These are phyloP conservation scores for Cremastinae sp. DNA, from an alignment of 2,888 invertebrate species.

Conservation along the genomic window DNA sequence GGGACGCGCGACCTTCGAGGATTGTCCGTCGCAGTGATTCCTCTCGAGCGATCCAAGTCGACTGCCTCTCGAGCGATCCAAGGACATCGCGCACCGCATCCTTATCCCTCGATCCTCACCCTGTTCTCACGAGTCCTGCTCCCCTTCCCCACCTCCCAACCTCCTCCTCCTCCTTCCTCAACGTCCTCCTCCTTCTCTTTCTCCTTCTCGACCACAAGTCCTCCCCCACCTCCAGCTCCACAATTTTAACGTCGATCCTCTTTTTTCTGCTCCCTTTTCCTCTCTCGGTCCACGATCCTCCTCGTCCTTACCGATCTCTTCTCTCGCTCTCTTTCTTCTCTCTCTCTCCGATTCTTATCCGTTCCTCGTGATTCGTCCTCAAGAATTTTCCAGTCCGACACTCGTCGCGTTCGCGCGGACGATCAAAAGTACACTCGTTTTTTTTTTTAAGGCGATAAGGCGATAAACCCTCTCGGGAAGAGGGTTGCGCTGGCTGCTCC, in stretches of 20 bases:
- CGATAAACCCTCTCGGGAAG: conserved; percentile 8
- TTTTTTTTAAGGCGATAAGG: conserved; percentile 3
- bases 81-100: conserved; percentile 51
- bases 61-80: conserved; percentile 35
- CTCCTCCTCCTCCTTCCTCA: conserved; percentile 17
- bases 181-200: conserved; percentile 19
- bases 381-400: not conserved
- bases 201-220: conserved; percentile 15
- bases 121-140: not conserved
- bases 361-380: conserved; percentile 3
- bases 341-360: conserved; percentile 1
- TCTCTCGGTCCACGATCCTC: conserved; percentile 4
- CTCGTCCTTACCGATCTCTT: conserved; percentile 34
- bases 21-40: conserved; percentile 43
- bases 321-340: conserved; percentile 13
- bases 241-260: not conserved
- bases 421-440: no score
- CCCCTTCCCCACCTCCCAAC: conserved; percentile 25
- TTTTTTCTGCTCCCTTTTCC: conserved; percentile 4
- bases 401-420: no score
- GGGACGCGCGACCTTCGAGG: conserved; percentile 56
- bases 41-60: conserved; percentile 38
- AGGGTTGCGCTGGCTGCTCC: conserved; percentile 9
- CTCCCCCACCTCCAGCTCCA: conserved; percentile 15
- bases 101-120: conserved; percentile 21